Conservation (phyloP, 2,797 vertebrate genomes). For the Champsocephalus esox region DNA sequence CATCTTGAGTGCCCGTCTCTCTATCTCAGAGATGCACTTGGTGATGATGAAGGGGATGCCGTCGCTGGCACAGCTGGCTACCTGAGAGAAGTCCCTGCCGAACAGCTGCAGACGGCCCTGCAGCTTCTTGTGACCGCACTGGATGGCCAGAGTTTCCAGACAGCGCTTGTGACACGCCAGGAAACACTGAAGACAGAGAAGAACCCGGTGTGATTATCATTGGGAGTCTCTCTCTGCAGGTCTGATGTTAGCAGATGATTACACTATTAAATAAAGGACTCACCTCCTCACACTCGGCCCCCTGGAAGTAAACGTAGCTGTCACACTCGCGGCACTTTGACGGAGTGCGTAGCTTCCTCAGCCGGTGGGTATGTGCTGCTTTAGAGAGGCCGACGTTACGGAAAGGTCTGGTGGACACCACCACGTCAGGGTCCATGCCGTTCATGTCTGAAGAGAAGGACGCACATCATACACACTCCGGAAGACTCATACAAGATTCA, state of each 20-base stretch:
- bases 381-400: constrained; percentile 93
- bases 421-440: constrained; percentile 87
- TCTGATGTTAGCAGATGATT: not conserved
- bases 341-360: constrained; percentile 93
- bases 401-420: constrained; percentile 90
- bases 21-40: constrained; percentile 94
- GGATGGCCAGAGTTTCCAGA: constrained; percentile 95
- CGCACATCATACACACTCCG: not conserved
- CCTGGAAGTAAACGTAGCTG: constrained; percentile 98
- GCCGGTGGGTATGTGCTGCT: constrained; percentile 92
- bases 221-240: not conserved
- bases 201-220: not conserved
- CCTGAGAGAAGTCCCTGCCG: constrained; percentile 89
- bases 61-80: constrained; percentile 82
- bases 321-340: constrained; percentile 97
- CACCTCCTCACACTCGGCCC: constrained; percentile 97
- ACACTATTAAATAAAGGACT: constrained; percentile 27
- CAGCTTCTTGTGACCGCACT: constrained; percentile 96
- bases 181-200: constrained; percentile 87
- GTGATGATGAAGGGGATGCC: constrained; percentile 94
- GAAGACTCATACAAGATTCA: not conserved
- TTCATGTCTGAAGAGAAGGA: constrained; percentile 84
- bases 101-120: constrained; percentile 93
- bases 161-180: constrained; percentile 97
- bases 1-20: constrained; percentile 91